A percentile compares a stretch with the other conserved stretches of the same genome.
These are phyloP conservation scores for Odocoileus hemionus DNA, from an alignment of 2,113 vertebrate genomes.

Conservation along the genomic window DNA sequence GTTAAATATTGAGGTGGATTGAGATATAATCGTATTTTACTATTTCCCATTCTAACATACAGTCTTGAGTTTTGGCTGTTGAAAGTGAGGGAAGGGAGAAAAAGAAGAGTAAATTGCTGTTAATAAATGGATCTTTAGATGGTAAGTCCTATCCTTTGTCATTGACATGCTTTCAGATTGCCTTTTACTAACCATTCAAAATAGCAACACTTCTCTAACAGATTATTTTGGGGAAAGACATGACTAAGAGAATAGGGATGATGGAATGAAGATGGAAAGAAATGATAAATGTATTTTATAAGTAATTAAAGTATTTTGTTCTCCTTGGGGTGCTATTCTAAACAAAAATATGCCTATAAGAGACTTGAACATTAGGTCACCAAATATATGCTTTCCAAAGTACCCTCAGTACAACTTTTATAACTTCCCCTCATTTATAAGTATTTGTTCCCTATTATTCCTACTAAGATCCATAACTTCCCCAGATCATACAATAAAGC, in stretches of 20 bases:
- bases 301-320: background rate
- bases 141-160: background rate
- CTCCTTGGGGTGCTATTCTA: background rate
- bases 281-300: background rate
- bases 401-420: background rate
- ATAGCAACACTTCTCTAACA: background rate
- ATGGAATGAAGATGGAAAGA: background rate
- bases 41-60: background rate
- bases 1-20: background rate
- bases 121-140: background rate
- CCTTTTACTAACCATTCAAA: background rate
- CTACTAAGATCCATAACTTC: background rate
- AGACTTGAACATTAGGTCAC: background rate
- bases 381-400: background rate
- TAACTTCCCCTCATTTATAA: background rate
- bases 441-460: background rate
- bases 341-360: background rate
- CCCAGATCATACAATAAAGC: background rate
- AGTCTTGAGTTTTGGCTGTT: background rate
- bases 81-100: background rate
- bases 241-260: background rate
- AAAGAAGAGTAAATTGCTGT: background rate
- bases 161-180: background rate
- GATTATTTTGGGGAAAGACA: background rate
- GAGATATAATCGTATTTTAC: background rate